Percentiles rank a stretch among this genome's conserved stretches.
Evolutionary conservation across 2,888 invertebrate genomes (phyloP).

Genomic region (Ornithoptera alexandrae): DNA sequence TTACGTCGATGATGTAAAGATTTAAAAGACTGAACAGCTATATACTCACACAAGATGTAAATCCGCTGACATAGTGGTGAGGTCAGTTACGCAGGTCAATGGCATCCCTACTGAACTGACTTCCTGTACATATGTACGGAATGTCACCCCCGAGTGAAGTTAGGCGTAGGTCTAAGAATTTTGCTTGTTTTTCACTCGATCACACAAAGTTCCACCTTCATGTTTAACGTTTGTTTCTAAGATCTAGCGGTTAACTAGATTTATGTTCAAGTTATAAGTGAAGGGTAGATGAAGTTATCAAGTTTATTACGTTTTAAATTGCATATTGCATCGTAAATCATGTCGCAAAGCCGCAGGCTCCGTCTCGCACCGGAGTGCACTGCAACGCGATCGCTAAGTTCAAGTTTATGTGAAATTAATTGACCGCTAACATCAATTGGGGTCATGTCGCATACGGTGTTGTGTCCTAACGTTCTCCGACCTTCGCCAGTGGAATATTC

Average conservation of each 20-base stretch:
- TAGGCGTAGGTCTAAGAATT: too few relatives aligned
- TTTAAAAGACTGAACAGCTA: too few relatives aligned
- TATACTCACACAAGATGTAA: not conserved
- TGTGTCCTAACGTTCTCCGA: constrained; percentile 6
- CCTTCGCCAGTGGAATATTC: constrained; percentile 8
- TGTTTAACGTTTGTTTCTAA: too few relatives aligned
- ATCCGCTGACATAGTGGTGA: constrained; percentile 14
- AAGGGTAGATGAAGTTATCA: too few relatives aligned
- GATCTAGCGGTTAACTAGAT: too few relatives aligned
- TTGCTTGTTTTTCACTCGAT: too few relatives aligned
- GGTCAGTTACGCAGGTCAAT: constrained; percentile 14
- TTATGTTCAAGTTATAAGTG: too few relatives aligned
- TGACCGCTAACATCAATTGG: constrained; percentile 26
- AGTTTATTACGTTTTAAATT: not conserved
- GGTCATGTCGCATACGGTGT: constrained; percentile 25
- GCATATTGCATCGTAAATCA: not conserved
- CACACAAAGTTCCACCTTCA: too few relatives aligned
- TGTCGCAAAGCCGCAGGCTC: not conserved
- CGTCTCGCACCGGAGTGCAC: constrained; percentile 1
- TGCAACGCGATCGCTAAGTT: constrained; percentile 13
- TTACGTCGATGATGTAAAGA: too few relatives aligned
- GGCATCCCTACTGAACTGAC: constrained; percentile 10
- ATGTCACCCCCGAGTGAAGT: too few relatives aligned
- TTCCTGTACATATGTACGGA: not conserved
- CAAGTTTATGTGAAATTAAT: constrained; percentile 30